Base-by-base conservation (phyloP, 1,140 invertebrate genomes). In the Idris sp. region DNA sequence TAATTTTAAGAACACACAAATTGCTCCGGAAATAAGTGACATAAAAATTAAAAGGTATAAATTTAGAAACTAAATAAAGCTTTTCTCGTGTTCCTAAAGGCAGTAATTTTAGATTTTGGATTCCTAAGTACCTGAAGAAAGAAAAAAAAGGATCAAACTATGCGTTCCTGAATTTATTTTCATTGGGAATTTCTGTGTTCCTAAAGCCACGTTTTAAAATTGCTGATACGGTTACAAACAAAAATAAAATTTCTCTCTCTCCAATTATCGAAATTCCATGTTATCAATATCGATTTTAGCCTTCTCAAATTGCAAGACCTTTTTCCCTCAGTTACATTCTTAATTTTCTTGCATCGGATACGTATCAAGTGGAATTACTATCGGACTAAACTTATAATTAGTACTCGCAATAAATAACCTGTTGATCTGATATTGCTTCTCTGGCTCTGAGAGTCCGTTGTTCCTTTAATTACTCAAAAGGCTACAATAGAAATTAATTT, bases 311-410 rank as follows among this genome's bases (percentile, higher is more conserved):
- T 30, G 25, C 41, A 0, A 1, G 10, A n/a, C 26, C 18, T 41
- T 43, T 51, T 35, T n/a, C n/a, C 26, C 16, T 13, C n/a, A 5
- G 15, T 13, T 19, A 10, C 30, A 53, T 31, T 35, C 59, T 62
- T 31, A 43, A 64, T 36, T 64, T 51, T 43, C 36, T 31, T 33
- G 11, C 25, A n/a, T 31, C 11, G 16, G 25, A 30, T 26, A 28
- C 18, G 59, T 26, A 49, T 38, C 11, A 22, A 14, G 4, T 22
- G 36, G 13, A 64, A 64, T 53, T 64, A 49, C 31, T 31, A 19
- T 43, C 53, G 22, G 26, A 46, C 38, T 41, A 44, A 67, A 67
- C 49, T 56, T 68, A 58, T 58, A 58, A 68, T 68, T 68, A 68
- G 25, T 26, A 11, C 19, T n/a, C 19, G 40, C 48, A 54, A 65